Evolutionary conservation across 2,888 invertebrate species (phyloP).

Genomic region (Hedya salicella): DNA sequence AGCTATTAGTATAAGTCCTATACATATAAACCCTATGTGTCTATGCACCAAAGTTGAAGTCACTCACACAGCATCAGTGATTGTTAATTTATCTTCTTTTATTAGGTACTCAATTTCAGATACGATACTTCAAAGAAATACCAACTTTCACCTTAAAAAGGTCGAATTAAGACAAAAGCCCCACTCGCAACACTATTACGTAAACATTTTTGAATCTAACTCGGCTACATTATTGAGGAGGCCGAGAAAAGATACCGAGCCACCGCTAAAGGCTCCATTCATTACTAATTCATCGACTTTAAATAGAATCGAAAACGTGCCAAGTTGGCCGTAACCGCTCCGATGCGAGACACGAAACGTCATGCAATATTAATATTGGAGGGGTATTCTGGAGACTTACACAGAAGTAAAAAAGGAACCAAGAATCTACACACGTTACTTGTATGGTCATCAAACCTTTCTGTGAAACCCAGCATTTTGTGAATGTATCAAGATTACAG

Average conservation of each 20-base stretch:
- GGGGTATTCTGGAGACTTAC: slow-evolving; percentile 30
- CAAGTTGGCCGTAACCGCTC: slow-evolving; percentile 59
- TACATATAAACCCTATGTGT: too few relatives aligned
- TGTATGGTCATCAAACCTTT: too few relatives aligned
- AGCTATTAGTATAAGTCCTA: too few relatives aligned
- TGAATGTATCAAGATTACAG: too few relatives aligned
- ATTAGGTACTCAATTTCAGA: too few relatives aligned
- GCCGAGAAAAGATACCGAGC: slow-evolving; percentile 37
- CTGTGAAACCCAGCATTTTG: too few relatives aligned
- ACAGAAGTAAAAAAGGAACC: too few relatives aligned
- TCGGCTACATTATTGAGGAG: slow-evolving; percentile 32
- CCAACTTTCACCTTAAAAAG: not conserved
- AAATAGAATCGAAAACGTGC: slow-evolving; percentile 81
- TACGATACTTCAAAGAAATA: too few relatives aligned
- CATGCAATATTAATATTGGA: slow-evolving; percentile 47
- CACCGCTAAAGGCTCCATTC: slow-evolving; percentile 53
- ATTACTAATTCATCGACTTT: slow-evolving; percentile 77
- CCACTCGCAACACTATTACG: slow-evolving; percentile 26
- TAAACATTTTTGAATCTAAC: slow-evolving; percentile 36
- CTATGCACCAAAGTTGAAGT: too few relatives aligned
- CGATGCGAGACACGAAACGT: slow-evolving; percentile 45
- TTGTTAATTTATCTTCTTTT: too few relatives aligned
- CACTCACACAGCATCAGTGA: too few relatives aligned
- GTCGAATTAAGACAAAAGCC: not conserved
- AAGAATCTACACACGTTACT: too few relatives aligned